Evolutionary conservation across 2,113 vertebrate species (phyloP), one percentile per base, ranked within the genome.

Genomic region (Upupa epops): DNA sequence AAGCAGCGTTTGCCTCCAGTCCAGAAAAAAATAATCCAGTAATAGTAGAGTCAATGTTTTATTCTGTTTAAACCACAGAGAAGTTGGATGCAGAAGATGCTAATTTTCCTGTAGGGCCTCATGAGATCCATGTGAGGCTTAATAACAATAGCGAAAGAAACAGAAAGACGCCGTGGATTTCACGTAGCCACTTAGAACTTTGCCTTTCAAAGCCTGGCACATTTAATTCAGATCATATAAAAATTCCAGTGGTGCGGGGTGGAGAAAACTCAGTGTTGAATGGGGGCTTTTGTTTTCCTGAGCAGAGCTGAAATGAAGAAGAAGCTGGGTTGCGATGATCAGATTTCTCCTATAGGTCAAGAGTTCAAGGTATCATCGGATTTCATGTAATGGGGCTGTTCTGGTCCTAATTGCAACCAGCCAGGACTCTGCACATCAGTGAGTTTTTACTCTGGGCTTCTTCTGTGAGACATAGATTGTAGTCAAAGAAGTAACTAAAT

Each of bases 301-400:
- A 66, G 31, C 37, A 77, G 81, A 90, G 86, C 76, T 87, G 86
- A 95, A 93, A 87, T 29, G 36, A 89, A 91, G 78, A 89, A 82
- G 86, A 51, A 70, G 51, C 45, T 34, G 79, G 46, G 59, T 70
- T 72, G 86, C 59, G 86, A 69, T 0, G 36, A 83, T 96, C 94
- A 59, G 52, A 65, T 96, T 95, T 95, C 94, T 90, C 51, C 48
- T 51, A 10, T 56, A 90, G 94, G 90, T 93, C 89, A 95, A 78
- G 71, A 96, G 93, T 95, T 95, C 92, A 95, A 3, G 13, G 45
- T 26, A 60, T 93, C 90, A 56, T 90, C 25, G 0, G 72, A 76
- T 96, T 95, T 95, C 91, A 59, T 59, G 55, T 93, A 84, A 82
- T 74, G 87, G 52, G 88, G 87, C 80, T 95, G 70, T 51, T 84